phyloP scores from a whole-genome alignment of 2,797 vertebrate species.

The Pogonophryne albipinna region DNA sequence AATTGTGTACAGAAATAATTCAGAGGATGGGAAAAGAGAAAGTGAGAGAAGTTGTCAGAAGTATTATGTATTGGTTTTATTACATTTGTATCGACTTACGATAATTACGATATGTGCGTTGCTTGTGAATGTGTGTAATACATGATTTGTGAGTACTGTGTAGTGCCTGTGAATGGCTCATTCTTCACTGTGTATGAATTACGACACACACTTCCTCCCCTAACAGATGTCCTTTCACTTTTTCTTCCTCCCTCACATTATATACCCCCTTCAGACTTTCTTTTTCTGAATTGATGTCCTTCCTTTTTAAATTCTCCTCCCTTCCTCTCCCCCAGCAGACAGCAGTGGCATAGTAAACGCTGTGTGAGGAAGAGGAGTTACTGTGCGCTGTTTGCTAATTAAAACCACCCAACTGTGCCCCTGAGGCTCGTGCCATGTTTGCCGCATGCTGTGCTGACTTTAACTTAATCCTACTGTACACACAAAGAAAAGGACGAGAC shows the following conservation, averaged over 20 bases:
- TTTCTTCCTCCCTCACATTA: slow-evolving; percentile 1
- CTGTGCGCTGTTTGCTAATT: slow-evolving; percentile 23
- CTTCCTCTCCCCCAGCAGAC: background rate
- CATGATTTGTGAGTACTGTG: background rate
- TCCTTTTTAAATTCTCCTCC: background rate
- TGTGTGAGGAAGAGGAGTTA: slow-evolving; percentile 1
- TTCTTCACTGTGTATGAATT: slow-evolving; percentile 3
- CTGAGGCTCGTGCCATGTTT: slow-evolving; percentile 18
- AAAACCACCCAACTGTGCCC: slow-evolving; percentile 38
- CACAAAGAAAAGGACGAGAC: background rate
- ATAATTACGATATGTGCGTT: background rate
- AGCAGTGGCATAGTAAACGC: background rate
- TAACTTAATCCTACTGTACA: background rate
- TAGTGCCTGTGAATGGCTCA: slow-evolving; percentile 1
- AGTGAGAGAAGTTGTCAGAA: slow-evolving; percentile 9
- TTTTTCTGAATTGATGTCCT: background rate
- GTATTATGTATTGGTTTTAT: slow-evolving; percentile 1
- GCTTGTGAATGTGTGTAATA: background rate
- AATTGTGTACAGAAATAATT: background rate
- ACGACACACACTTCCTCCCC: slow-evolving; percentile 7
- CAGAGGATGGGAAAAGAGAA: background rate
- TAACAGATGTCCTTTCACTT: slow-evolving; percentile 28
- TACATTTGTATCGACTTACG: slow-evolving; percentile 9
- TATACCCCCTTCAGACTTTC: background rate
- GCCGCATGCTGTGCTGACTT: slow-evolving; percentile 21